Conservation (phyloP, 2,888 invertebrate genomes). For the Drosophila buzzatii region DNA sequence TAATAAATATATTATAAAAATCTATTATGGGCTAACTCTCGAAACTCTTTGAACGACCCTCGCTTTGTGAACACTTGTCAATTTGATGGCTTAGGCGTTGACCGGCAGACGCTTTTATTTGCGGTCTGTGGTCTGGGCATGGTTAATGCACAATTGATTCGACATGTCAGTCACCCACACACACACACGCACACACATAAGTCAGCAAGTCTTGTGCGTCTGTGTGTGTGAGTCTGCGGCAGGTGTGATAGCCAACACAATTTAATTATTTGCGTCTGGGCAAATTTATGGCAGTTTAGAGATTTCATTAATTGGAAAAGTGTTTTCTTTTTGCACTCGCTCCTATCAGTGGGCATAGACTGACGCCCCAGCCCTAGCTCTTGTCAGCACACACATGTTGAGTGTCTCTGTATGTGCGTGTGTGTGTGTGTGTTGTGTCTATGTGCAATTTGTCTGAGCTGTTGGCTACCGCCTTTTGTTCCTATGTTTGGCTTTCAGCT, state of each 20-base stretch:
- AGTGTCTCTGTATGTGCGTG: neutral
- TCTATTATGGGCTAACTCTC: no score
- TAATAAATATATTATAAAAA: no score
- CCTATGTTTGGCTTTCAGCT: slow-evolving; percentile 41
- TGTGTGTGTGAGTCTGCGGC: slow-evolving; percentile 31
- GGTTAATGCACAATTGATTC: slow-evolving; percentile 52
- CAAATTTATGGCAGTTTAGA: slow-evolving; percentile 83
- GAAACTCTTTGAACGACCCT: slow-evolving; percentile 1
- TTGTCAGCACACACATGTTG: neutral
- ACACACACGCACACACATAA: slow-evolving; percentile 24
- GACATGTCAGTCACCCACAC: slow-evolving; percentile 54
- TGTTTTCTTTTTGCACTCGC: slow-evolving; percentile 58
- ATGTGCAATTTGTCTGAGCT: slow-evolving; percentile 54
- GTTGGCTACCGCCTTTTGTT: slow-evolving; percentile 35
- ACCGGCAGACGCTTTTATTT: slow-evolving; percentile 56
- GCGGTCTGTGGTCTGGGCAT: slow-evolving; percentile 51
- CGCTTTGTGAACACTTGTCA: slow-evolving; percentile 30
- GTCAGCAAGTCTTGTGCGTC: slow-evolving; percentile 67
- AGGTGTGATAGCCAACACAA: slow-evolving; percentile 60
- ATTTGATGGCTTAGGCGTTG: slow-evolving; percentile 47
- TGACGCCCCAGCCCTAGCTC: neutral
- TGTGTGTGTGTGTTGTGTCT: slow-evolving; percentile 13
- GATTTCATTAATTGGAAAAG: slow-evolving; percentile 85
- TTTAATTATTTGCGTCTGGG: slow-evolving; percentile 79
- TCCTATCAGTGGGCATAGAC: slow-evolving; percentile 1